phyloP scores from a whole-genome alignment of 2,113 vertebrate genomes.

The Lasiurus borealis region DNA sequence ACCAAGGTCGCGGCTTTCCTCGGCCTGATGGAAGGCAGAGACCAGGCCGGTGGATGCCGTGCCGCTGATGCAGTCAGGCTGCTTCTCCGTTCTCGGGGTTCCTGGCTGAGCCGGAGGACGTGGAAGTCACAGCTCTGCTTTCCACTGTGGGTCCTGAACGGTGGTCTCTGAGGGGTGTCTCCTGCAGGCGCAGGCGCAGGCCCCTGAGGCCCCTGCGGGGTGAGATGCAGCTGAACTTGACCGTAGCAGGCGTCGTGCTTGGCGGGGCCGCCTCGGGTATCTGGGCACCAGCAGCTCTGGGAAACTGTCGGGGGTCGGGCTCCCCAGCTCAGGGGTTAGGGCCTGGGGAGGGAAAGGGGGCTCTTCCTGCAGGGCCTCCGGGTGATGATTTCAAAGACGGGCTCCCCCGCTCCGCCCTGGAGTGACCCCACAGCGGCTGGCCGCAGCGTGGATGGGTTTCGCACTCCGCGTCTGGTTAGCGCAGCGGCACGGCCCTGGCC shows the following conservation, averaged over 20 bases:
- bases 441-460: no score
- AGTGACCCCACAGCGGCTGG: not conserved
- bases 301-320: slow-evolving; percentile 66
- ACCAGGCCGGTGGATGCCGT: not conserved
- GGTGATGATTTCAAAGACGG: not conserved
- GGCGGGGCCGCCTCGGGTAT: slow-evolving; percentile 77
- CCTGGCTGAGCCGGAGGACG: not conserved
- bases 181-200: slow-evolving; percentile 26
- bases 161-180: not conserved
- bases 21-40: not conserved
- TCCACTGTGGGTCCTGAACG: not conserved
- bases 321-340: no score
- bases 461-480: no score
- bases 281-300: slow-evolving; percentile 70
- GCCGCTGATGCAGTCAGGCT: not conserved
- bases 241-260: slow-evolving; percentile 67
- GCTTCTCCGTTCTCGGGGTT: not conserved
- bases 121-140: not conserved
- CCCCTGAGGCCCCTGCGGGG: not conserved
- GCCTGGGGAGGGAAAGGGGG: slow-evolving; percentile 61
- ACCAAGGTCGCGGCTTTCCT: not conserved
- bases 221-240: slow-evolving; percentile 47
- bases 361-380: not conserved
- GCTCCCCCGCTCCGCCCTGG: not conserved
- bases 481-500: no score